phyloP scores from a whole-genome alignment of 2,113 vertebrate genomes.

The Misgurnus anguillicaudatus region DNA sequence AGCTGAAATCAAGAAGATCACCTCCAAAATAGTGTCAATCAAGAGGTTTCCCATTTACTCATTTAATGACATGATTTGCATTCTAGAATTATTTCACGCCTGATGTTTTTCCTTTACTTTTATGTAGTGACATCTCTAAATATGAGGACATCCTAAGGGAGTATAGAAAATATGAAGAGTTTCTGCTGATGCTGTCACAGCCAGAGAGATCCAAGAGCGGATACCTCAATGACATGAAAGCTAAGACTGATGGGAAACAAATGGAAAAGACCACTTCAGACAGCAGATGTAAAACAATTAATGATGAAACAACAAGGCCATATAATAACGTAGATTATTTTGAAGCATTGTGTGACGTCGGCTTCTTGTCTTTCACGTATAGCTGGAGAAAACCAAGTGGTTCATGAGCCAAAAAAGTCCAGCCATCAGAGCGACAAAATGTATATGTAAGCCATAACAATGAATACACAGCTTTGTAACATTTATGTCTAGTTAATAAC shows the following conservation, averaged over 20 bases:
- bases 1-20: conserved; percentile 76
- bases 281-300: background rate
- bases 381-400: conserved; percentile 56
- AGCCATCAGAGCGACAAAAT: conserved; percentile 42
- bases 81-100: background rate
- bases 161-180: conserved; percentile 81
- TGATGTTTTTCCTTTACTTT: background rate
- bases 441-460: conserved; percentile 45
- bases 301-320: background rate
- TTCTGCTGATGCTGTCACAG: conserved; percentile 85
- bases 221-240: conserved; percentile 17
- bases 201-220: conserved; percentile 66
- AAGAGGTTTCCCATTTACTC: conserved; percentile 73
- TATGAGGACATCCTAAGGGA: conserved; percentile 80
- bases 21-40: conserved; percentile 76
- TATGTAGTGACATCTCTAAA: conserved; percentile 79
- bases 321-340: background rate
- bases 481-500: background rate
- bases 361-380: background rate
- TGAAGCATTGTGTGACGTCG: too few relatives aligned
- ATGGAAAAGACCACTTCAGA: background rate
- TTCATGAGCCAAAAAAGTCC: conserved; percentile 41
- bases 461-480: background rate
- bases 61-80: background rate
- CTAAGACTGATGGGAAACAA: conserved; percentile 28